Evolutionary conservation across 2,797 vertebrate genomes (phyloP), one percentile per base, ranked within the genome.

Genomic region (Lemur catta): DNA sequence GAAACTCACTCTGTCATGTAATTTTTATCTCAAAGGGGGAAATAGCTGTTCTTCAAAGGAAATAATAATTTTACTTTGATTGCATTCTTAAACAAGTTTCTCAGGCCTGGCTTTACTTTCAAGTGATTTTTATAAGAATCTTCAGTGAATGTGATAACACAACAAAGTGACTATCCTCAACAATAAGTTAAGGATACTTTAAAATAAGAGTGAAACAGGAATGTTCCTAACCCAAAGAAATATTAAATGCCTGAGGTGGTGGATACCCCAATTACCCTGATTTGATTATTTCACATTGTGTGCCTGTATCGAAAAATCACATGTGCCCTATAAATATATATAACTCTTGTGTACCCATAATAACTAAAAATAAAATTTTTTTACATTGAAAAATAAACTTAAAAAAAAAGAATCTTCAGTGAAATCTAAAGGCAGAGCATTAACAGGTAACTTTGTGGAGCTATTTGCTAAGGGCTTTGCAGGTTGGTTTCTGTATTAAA

Each of bases 71-170:
- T 59, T 30, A 35, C 11, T 80, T 86, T 38, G 43, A 41, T 24
- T 81, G n/a, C 82, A 74, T 84, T 88, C 50, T 22, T 79, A 91
- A 94, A 87, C n/a, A 59, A n/a, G 71, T 89, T 89, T 95, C 35
- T 89, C 63, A 61, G 43, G 26, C n/a, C 14, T n/a, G 50, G 26
- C 57, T 94, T 89, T 95, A 57, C 74, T 82, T 82, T 78, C 28
- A 84, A 38, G 52, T 81, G 38, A 65, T 55, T 80, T 86, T 82
- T 59, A 46, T 41, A 72, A 79, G 46, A 82, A 18, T 67, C 13
- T 80, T 57, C 33, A 65, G 17, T 65, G 63, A n/a, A 18, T 18
- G 33, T n/a, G 63, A 65, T 65, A 65, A 63, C 33, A 65, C 33
- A n/a, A n/a, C 33, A 9, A 65, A 65, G 33, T n/a, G 15, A n/a